Conservation (phyloP, 2,113 vertebrate genomes). For the Epinephelus moara region DNA sequence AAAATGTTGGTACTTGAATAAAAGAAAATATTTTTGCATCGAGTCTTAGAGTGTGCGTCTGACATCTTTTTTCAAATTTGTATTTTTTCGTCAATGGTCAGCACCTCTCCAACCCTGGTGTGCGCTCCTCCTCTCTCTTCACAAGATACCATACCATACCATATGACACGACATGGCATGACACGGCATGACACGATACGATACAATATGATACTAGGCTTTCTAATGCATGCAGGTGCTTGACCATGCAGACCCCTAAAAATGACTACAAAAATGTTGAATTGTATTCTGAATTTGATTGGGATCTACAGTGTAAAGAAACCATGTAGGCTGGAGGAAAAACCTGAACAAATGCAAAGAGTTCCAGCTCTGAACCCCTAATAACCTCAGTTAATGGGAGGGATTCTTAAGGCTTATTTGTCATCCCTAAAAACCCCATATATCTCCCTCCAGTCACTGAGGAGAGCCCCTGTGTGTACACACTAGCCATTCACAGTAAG, state of each 20-base stretch:
- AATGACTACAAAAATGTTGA: neutral
- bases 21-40: too few relatives aligned
- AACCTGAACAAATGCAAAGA: conserved; percentile 16
- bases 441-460: conserved; percentile 55
- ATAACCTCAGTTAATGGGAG: conserved; percentile 35
- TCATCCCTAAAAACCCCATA: conserved; percentile 62
- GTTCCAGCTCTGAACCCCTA: conserved; percentile 2
- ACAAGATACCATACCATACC: too few relatives aligned
- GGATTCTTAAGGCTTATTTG: conserved; percentile 53
- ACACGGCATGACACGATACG: too few relatives aligned
- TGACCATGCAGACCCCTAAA: neutral
- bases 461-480: conserved; percentile 51
- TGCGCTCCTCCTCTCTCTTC: too few relatives aligned
- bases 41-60: too few relatives aligned
- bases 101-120: too few relatives aligned
- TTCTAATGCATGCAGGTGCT: too few relatives aligned
- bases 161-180: too few relatives aligned
- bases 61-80: too few relatives aligned
- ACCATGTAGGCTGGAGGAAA: neutral
- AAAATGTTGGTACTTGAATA: too few relatives aligned
- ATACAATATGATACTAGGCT: neutral
- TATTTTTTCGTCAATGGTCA: too few relatives aligned
- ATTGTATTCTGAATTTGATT: conserved; percentile 1
- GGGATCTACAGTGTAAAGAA: neutral
- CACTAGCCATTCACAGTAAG: conserved; percentile 65